phyloP scores from a whole-genome alignment of 1,140 invertebrate genomes.

The Bombus waltoni region DNA sequence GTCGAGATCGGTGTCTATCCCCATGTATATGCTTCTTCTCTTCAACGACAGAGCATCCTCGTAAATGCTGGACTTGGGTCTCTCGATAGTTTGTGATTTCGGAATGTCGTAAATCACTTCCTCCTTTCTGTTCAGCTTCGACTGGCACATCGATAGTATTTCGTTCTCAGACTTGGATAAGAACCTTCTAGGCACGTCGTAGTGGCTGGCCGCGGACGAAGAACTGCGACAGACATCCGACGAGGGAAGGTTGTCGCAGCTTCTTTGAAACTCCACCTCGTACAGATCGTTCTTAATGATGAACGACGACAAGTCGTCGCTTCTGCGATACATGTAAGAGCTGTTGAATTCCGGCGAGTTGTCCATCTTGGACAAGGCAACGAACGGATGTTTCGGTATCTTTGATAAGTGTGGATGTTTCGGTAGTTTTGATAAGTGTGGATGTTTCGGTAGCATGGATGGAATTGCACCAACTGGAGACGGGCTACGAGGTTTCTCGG shows the following conservation, averaged over 20 bases:
- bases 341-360: neutral
- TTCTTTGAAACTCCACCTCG: constrained; percentile 49
- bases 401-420: constrained; percentile 16
- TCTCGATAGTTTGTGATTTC: neutral
- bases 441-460: constrained; percentile 2
- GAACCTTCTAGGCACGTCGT: constrained; percentile 61
- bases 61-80: constrained; percentile 55
- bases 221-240: neutral
- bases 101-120: constrained; percentile 59
- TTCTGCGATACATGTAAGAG: too few relatives aligned
- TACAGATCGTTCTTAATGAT: constrained; percentile 27
- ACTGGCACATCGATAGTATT: neutral
- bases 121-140: neutral
- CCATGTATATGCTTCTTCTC: constrained; percentile 24
- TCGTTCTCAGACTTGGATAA: constrained; percentile 55
- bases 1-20: neutral
- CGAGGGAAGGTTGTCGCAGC: neutral
- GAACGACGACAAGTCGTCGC: neutral
- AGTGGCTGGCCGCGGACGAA: constrained; percentile 1
- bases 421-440: neutral
- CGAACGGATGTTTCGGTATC: constrained; percentile 62
- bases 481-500: neutral
- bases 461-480: rapidly evolving
- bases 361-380: constrained; percentile 29
- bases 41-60: constrained; percentile 55